phyloP scores from a whole-genome alignment of 1,140 invertebrate genomes.

The Heliconius melpomene region DNA sequence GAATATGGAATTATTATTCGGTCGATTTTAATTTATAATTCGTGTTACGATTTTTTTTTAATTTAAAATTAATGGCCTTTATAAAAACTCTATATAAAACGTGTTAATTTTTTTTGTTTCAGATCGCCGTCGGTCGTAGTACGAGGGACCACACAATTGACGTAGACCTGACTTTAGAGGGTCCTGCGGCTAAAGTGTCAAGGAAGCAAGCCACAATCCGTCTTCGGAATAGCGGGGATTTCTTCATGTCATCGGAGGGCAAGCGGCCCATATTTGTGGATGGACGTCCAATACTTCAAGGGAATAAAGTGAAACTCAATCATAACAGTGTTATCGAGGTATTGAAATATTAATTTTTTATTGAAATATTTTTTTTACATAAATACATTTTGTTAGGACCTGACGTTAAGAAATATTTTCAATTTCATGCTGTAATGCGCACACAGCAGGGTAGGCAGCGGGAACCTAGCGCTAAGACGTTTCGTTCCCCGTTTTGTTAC shows the following conservation, averaged over 20 bases:
- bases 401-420: too few species aligned
- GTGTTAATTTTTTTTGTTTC: conserved; percentile 38
- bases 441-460: too few species aligned
- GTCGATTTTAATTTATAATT: neutral
- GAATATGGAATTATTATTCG: neutral
- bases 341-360: neutral
- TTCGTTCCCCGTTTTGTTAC: too few species aligned
- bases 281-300: conserved; percentile 92
- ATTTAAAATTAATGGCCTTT: neutral
- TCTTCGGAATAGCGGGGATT: conserved; percentile 95
- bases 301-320: conserved; percentile 92
- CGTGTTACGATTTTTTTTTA: neutral
- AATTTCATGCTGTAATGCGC: too few species aligned
- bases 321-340: conserved; percentile 98
- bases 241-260: conserved; percentile 97
- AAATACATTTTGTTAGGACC: too few species aligned
- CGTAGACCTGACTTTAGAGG: conserved; percentile 96
- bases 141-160: conserved; percentile 95
- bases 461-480: too few species aligned
- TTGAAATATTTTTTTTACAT: neutral
- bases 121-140: conserved; percentile 95
- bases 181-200: conserved; percentile 92
- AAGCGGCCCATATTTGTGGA: conserved; percentile 97
- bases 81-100: neutral
- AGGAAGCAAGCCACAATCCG: conserved; percentile 94